Evolutionary conservation across 2,888 invertebrate species (phyloP).

Genomic region (Eurois occulta): DNA sequence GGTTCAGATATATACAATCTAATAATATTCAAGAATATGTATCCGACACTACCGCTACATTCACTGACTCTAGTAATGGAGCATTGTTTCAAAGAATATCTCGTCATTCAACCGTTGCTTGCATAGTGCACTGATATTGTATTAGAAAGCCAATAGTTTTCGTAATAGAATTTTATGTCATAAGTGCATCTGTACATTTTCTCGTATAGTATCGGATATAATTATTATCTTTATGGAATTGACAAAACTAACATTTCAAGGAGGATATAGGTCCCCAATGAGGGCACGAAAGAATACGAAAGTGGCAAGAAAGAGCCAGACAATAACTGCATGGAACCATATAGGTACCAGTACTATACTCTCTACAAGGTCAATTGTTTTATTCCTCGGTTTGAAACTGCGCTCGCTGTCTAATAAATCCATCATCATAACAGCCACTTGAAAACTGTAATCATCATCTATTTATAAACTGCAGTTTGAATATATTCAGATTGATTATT

Average conservation of each 20-base stretch:
- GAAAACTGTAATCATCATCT: slow-evolving; percentile 45
- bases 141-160: slow-evolving; percentile 28
- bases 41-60: slow-evolving; percentile 42
- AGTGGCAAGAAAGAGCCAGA: background rate
- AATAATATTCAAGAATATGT: slow-evolving; percentile 46
- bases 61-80: slow-evolving; percentile 47
- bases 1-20: slow-evolving; percentile 29
- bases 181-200: background rate
- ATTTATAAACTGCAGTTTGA: slow-evolving; percentile 52
- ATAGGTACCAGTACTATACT: background rate
- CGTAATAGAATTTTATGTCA: slow-evolving; percentile 10
- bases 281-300: background rate
- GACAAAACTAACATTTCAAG: background rate
- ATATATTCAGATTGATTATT: slow-evolving; percentile 72
- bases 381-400: slow-evolving; percentile 4
- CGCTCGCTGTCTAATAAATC: slow-evolving; percentile 27
- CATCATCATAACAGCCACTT: slow-evolving; percentile 35
- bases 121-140: slow-evolving; percentile 34
- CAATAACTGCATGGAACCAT: background rate
- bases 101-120: slow-evolving; percentile 31
- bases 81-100: slow-evolving; percentile 53
- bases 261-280: background rate
- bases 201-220: background rate
- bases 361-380: slow-evolving; percentile 13
- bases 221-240: background rate